Evolutionary conservation across 2,113 vertebrate genomes (phyloP).

Genomic region (Drymodes brunneopygia): DNA sequence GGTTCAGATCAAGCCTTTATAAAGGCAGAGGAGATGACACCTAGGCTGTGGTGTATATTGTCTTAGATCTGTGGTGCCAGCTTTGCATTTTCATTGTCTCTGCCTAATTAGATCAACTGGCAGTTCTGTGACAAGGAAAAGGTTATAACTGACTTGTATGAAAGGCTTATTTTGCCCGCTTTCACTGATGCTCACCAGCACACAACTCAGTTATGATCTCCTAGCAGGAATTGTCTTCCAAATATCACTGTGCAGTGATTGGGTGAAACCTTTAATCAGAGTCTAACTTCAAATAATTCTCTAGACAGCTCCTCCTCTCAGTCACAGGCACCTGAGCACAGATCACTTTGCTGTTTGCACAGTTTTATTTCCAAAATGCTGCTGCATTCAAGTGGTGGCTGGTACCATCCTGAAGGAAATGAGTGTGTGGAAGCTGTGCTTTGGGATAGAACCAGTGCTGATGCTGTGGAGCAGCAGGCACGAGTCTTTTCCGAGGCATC

Average conservation of each 20-base stretch:
- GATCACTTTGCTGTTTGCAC: neutral
- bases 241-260: neutral
- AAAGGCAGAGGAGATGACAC: neutral
- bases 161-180: neutral
- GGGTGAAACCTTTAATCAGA: neutral
- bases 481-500: neutral
- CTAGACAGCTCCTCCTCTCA: neutral
- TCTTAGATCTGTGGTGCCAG: neutral
- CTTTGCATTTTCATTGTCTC: neutral
- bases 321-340: neutral
- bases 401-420: neutral
- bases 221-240: neutral
- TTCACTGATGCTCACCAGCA: neutral
- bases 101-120: neutral
- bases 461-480: neutral
- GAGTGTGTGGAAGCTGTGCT: fast-evolving
- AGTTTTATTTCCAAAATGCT: neutral
- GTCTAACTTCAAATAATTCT: neutral
- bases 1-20: neutral
- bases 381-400: neutral
- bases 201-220: neutral
- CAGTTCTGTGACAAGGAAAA: neutral
- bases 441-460: neutral
- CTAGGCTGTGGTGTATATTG: neutral
- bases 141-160: neutral